Evolutionary conservation across 2,113 vertebrate genomes (phyloP).

Genomic region (Cynoglossus semilaevis): DNA sequence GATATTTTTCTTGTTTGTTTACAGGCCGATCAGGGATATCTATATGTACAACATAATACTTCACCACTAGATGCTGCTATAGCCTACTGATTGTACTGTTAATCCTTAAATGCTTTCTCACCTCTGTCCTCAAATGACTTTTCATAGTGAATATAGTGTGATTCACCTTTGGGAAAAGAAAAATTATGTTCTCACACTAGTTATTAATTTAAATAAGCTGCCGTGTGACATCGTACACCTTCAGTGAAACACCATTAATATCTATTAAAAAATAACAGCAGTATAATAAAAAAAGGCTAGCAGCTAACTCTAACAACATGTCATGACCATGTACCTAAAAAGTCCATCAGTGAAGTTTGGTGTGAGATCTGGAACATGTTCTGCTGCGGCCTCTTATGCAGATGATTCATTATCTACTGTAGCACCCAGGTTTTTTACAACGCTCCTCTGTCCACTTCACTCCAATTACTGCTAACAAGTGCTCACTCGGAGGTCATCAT

Average conservation of each 20-base stretch:
- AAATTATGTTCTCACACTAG: not conserved
- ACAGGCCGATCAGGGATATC: too few relatives aligned
- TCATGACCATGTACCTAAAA: not conserved
- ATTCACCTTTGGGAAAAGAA: not conserved
- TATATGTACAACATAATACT: too few relatives aligned
- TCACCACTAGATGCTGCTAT: too few relatives aligned
- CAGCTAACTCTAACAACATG: constrained; percentile 2
- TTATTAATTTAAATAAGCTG: not conserved
- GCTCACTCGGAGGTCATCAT: constrained; percentile 39
- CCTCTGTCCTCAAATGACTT: too few relatives aligned
- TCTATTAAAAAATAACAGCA: not conserved
- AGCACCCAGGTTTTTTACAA: constrained; percentile 28
- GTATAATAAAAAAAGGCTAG: not conserved
- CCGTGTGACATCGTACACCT: not conserved
- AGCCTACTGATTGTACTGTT: too few relatives aligned
- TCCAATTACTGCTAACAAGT: constrained; percentile 53
- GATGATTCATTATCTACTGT: constrained; percentile 40
- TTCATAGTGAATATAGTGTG: not conserved
- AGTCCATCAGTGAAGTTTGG: constrained; percentile 1
- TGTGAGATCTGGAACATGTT: constrained; percentile 1
- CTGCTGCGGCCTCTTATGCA: constrained; percentile 25
- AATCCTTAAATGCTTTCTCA: too few relatives aligned
- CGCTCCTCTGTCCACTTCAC: constrained; percentile 41
- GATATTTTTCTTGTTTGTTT: too few relatives aligned
- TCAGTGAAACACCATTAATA: constrained; percentile 3